Percentiles rank a stretch among this genome's conserved stretches.
Conservation (phyloP, 2,888 invertebrate species). For the Callyntrura sp. region DNA sequence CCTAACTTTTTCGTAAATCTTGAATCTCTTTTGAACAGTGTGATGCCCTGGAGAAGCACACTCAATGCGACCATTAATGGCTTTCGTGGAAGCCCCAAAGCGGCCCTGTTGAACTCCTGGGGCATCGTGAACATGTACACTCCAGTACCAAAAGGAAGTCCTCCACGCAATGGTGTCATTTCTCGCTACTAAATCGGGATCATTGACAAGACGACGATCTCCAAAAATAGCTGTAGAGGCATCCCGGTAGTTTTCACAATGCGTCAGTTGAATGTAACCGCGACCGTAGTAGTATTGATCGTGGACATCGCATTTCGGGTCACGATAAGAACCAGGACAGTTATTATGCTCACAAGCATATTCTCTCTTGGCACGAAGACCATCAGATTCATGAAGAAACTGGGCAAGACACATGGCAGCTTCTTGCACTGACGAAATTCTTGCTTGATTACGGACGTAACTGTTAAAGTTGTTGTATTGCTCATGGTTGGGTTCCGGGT, state of each 20-base stretch:
- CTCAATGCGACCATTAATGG: conserved; percentile 78
- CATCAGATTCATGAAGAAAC: conserved; percentile 75
- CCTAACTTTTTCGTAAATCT: conserved; percentile 73
- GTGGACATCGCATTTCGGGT: conserved; percentile 70
- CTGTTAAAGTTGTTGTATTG: conserved; percentile 66
- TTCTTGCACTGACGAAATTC: conserved; percentile 77
- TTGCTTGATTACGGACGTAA: conserved; percentile 19
- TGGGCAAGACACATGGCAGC: conserved; percentile 78
- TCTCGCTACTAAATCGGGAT: conserved; percentile 79
- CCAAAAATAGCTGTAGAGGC: conserved; percentile 76
- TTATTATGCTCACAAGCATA: conserved; percentile 71
- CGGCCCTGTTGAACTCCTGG: conserved; percentile 76
- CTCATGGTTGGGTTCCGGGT: conserved; percentile 77
- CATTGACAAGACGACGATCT: conserved; percentile 74
- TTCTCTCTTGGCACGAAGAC: conserved; percentile 72
- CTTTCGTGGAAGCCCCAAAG: conserved; percentile 78
- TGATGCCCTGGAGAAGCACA: conserved; percentile 53
- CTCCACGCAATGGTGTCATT: conserved; percentile 80
- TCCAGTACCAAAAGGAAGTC: conserved; percentile 81
- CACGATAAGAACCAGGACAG: conserved; percentile 76
- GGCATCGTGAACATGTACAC: conserved; percentile 63
- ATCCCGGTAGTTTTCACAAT: conserved; percentile 81
- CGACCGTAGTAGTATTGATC: conserved; percentile 73
- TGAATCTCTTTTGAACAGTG: conserved; percentile 64
- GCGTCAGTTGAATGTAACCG: conserved; percentile 82